A percentile compares a stretch with the other conserved stretches of the same genome.
These are phyloP conservation scores for Tenthredo mesomela DNA, from an alignment of 2,888 invertebrate genomes.

Conservation along the genomic window DNA sequence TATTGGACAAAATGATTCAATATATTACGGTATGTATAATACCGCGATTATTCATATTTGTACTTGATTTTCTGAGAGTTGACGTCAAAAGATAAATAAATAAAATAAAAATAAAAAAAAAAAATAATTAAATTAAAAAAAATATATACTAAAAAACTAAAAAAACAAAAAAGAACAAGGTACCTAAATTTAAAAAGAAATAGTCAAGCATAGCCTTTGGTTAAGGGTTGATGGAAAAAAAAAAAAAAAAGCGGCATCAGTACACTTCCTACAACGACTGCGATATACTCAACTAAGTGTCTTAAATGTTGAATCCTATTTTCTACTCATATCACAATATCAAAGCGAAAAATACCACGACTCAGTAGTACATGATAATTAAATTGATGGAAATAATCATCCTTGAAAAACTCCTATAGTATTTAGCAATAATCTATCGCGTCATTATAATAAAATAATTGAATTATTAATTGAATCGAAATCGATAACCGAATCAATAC, in stretches of 20 bases:
- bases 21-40: background rate
- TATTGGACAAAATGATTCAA: background rate
- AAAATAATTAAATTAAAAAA: background rate
- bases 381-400: constrained; percentile 22
- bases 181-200: background rate
- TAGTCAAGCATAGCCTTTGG: constrained; percentile 8
- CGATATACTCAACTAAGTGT: constrained; percentile 70
- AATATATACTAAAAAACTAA: background rate
- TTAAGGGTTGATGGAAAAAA: constrained; percentile 1
- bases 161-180: background rate
- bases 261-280: constrained; percentile 61
- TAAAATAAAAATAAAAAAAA: background rate
- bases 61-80: background rate
- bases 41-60: background rate
- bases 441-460: background rate
- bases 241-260: constrained; percentile 59
- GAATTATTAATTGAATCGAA: constrained; percentile 27
- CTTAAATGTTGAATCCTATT: constrained; percentile 71
- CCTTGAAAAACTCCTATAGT: constrained; percentile 14
- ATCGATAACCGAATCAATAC: constrained; percentile 56
- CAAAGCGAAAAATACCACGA: background rate
- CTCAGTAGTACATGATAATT: constrained; percentile 1
- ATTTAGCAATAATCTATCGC: constrained; percentile 41
- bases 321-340: constrained; percentile 56
- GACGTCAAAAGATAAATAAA: background rate